Percentiles rank a stretch among this genome's conserved stretches.
These are phyloP conservation scores for Holothuria scabra DNA, from an alignment of 53 echinoderm and acorn worm genomes.

Conservation along the genomic window DNA sequence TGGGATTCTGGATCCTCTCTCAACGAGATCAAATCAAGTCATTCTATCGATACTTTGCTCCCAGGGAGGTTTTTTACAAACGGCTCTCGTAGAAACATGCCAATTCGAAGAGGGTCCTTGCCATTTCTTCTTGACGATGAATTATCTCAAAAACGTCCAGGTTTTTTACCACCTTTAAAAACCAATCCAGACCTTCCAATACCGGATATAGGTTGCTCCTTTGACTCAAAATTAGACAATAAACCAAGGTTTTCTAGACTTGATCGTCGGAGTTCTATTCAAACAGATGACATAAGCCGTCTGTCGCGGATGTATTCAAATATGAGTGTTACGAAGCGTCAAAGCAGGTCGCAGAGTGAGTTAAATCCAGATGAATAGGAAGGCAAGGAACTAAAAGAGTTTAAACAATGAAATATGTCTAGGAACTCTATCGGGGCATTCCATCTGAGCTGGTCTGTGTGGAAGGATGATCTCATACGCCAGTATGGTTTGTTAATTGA, in stretches of 20 bases:
- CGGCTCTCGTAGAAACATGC: constrained; percentile 28
- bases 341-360: too few relatives aligned
- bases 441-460: too few relatives aligned
- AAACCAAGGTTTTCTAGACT: constrained; percentile 57
- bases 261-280: constrained; percentile 79
- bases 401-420: too few relatives aligned
- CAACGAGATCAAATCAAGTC: background rate
- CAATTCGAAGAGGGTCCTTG: constrained; percentile 69
- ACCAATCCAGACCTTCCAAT: constrained; percentile 72
- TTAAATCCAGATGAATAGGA: too few relatives aligned
- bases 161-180: constrained; percentile 81
- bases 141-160: constrained; percentile 75
- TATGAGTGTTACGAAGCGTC: too few relatives aligned
- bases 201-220: constrained; percentile 75
- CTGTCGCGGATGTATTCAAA: constrained; percentile 28
- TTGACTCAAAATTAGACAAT: background rate
- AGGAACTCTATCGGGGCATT: too few relatives aligned
- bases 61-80: background rate
- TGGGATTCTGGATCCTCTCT: constrained; percentile 30
- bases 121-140: constrained; percentile 84
- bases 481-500: too few relatives aligned
- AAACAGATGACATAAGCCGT: constrained; percentile 71
- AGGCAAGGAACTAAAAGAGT: too few relatives aligned
- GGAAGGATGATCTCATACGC: too few relatives aligned
- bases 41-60: background rate